Percentiles rank a stretch among this genome's conserved stretches.
phyloP scores from a whole-genome alignment of 1,140 invertebrate genomes.

The Coptotermes formosanus region DNA sequence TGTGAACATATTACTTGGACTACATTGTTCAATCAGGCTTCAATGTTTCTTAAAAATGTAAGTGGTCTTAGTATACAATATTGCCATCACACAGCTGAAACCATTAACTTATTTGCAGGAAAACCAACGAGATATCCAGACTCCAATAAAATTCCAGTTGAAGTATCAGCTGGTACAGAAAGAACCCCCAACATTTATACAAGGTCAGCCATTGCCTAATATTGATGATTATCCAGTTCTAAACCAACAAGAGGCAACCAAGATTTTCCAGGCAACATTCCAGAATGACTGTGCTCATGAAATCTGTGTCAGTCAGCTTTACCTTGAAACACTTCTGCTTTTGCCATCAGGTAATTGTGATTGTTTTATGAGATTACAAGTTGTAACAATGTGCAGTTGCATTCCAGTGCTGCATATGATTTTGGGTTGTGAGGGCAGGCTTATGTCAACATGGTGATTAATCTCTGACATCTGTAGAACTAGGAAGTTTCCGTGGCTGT shows the following conservation, averaged over 20 bases:
- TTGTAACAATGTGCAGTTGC: too few relatives aligned
- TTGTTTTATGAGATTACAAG: too few relatives aligned
- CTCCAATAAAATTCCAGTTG: slow-evolving; percentile 79
- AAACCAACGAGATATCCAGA: slow-evolving; percentile 79
- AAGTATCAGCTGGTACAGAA: slow-evolving; percentile 78
- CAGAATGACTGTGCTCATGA: slow-evolving; percentile 90
- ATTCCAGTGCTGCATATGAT: too few relatives aligned
- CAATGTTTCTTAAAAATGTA: too few relatives aligned
- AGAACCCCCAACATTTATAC: slow-evolving; percentile 55
- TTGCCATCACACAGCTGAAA: slow-evolving; percentile 33
- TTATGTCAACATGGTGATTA: too few relatives aligned
- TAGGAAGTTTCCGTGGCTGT: too few relatives aligned
- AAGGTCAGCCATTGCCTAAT: slow-evolving; percentile 61
- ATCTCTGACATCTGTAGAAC: too few relatives aligned
- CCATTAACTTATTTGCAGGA: slow-evolving; percentile 54
- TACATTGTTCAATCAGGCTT: too few relatives aligned
- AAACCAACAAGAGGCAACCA: slow-evolving; percentile 81
- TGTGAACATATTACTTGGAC: too few relatives aligned
- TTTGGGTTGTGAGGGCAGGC: too few relatives aligned
- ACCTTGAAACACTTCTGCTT: slow-evolving; percentile 9
- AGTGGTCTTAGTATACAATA: neutral
- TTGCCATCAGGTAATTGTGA: neutral
- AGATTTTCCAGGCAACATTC: slow-evolving; percentile 81
- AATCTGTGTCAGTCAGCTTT: slow-evolving; percentile 76
- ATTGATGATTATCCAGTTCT: slow-evolving; percentile 83